Percentiles rank a stretch among this genome's conserved stretches.
Evolutionary conservation across 1,140 invertebrate species (phyloP).

Genomic region (Tetraneura akinire): DNA sequence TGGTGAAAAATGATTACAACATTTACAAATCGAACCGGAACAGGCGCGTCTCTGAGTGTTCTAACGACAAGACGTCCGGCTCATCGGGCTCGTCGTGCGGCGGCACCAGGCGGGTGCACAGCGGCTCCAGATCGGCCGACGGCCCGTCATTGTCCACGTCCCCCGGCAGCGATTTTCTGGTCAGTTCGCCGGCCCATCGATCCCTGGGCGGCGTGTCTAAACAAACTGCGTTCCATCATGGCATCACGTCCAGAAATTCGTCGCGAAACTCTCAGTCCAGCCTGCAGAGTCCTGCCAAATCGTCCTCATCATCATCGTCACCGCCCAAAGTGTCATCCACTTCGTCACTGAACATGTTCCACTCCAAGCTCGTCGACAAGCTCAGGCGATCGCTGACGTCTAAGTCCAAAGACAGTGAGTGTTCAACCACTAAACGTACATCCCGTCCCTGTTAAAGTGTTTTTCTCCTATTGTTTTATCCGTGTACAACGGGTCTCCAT

Average conservation of each 20-base stretch:
- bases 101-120: slow-evolving; percentile 72
- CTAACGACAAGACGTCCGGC: slow-evolving; percentile 66
- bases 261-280: slow-evolving; percentile 65
- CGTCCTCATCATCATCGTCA: slow-evolving; percentile 65
- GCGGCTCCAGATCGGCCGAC: slow-evolving; percentile 73
- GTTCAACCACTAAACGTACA: background rate
- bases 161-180: slow-evolving; percentile 67
- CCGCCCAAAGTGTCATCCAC: slow-evolving; percentile 65
- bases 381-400: slow-evolving; percentile 73
- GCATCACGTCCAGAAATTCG: slow-evolving; percentile 64
- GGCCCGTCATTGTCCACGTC: slow-evolving; percentile 71
- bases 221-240: slow-evolving; percentile 58
- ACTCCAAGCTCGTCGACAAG: slow-evolving; percentile 80
- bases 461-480: too few relatives aligned
- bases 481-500: too few relatives aligned
- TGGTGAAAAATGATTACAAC: slow-evolving; percentile 89
- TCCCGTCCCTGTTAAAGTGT: too few relatives aligned
- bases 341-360: slow-evolving; percentile 78
- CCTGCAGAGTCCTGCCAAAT: slow-evolving; percentile 63
- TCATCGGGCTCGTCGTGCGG: slow-evolving; percentile 57
- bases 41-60: slow-evolving; percentile 73
- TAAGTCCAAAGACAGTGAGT: slow-evolving; percentile 58
- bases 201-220: slow-evolving; percentile 62
- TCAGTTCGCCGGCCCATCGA: slow-evolving; percentile 65
- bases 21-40: slow-evolving; percentile 82